These are phyloP conservation scores for Carlito syrichta DNA, from an alignment of 2,113 vertebrate species.

Conservation along the genomic window DNA sequence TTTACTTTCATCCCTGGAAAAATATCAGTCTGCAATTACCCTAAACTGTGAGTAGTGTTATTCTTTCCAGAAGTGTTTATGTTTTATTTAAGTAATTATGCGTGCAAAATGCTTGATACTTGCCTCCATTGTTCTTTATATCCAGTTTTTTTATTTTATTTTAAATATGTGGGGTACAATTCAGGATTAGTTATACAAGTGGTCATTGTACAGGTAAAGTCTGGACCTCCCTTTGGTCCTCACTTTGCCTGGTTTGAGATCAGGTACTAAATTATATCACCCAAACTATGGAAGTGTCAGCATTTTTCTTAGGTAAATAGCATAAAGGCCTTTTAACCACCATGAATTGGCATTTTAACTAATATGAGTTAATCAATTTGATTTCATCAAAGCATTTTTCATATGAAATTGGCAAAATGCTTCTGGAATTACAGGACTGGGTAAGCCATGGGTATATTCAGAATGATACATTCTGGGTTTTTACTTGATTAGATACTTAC, in stretches of 20 bases:
- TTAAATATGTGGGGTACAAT: too few relatives aligned
- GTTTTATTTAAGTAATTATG: neutral
- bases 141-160: too few relatives aligned
- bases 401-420: neutral
- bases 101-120: neutral
- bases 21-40: neutral
- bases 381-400: neutral
- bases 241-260: too few relatives aligned
- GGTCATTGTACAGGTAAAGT: too few relatives aligned
- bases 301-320: neutral
- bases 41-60: neutral
- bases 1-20: neutral
- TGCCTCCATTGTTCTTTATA: neutral
- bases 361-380: neutral
- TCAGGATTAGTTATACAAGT: too few relatives aligned
- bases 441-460: neutral
- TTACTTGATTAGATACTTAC: neutral
- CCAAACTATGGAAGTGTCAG: neutral
- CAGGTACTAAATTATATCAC: neutral
- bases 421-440: neutral
- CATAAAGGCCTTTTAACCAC: conserved; percentile 6
- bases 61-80: neutral
- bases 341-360: neutral
- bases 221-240: too few relatives aligned
- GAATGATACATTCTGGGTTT: neutral